Evolutionary conservation across 2,797 vertebrate species (phyloP), one percentile per base, ranked within the genome.

Genomic region (Eidolon dupreanum): DNA sequence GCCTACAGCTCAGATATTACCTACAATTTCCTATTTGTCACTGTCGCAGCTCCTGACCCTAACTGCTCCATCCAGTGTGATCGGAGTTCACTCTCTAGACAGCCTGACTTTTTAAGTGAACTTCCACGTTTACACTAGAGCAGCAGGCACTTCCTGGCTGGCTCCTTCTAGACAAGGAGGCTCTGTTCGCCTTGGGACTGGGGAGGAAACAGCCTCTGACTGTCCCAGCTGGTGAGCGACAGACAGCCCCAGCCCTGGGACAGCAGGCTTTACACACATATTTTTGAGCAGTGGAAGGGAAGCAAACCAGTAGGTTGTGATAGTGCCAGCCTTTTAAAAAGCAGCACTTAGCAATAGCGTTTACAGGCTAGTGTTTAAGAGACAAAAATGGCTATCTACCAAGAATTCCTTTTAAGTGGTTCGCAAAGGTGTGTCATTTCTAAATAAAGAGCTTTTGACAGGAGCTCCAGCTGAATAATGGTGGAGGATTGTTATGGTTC

Each of bases 61-160:
- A 7, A 38, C 17, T 38, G 59, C 79, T 65, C 70, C 53, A 2
- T 46, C 83, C 70, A 73, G 93, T 83, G 79, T 75, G 81, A 43
- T 71, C 17, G 3, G 90, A 41, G 63, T 53, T 70, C 81, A 4
- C 71, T 63, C 96, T 94, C 43, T 15, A 93, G 97, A 95, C 92
- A 90, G 96, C 71, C 93, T 8, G 73, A 17, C 95, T 97, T 92
- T 96, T 92, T 38, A n/a, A 95, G 93, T 55, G 75, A 88, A 59
- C 22, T 73, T 92, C 93, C 97, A 86, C 92, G 68, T 95, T 90
- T 92, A 88, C 95, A 73, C 65, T 68, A 28, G 93, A 70, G 95
- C 85, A 88, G 77, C 94, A 78, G 85, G 90, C 96, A 79, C 96
- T 96, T 98, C 97, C 97, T 92, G 96, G 88, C 96, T 79, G 97